Conservation (phyloP, 2,797 vertebrate species). For the Scarus forsteni region DNA sequence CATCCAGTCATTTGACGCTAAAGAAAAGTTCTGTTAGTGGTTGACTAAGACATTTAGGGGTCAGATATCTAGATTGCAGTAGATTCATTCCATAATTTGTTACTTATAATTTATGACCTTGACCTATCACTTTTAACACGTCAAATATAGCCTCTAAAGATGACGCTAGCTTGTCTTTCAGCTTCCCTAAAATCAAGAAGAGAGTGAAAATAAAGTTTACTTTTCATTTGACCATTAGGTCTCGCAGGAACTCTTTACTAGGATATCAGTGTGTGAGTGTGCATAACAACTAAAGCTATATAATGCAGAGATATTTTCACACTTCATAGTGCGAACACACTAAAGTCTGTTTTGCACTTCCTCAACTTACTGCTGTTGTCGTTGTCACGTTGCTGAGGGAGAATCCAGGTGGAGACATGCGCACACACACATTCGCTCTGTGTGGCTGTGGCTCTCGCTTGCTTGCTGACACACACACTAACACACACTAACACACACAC, state of each 20-base stretch:
- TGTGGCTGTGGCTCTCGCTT: neutral
- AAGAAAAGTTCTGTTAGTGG: neutral
- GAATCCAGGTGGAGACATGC: conserved; percentile 82
- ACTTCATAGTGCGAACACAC: conserved; percentile 63
- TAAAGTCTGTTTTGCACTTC: conserved; percentile 68
- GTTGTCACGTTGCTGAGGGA: conserved; percentile 77
- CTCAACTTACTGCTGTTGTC: conserved; percentile 66
- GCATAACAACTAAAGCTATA: neutral
- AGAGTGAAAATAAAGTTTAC: neutral
- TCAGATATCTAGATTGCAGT: neutral
- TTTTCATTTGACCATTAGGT: conserved; percentile 2
- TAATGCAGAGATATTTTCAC: conserved; percentile 12
- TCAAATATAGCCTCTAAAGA: neutral
- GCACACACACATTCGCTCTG: conserved; percentile 37
- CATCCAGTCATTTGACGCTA: conserved; percentile 32
- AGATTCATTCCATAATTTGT: neutral
- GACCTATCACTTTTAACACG: conserved; percentile 1
- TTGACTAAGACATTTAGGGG: conserved; percentile 13
- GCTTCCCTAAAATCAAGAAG: neutral
- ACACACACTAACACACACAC: conserved; percentile 41
- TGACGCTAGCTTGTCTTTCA: neutral
- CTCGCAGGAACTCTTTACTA: conserved; percentile 21
- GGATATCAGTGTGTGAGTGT: conserved; percentile 6
- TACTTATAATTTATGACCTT: conserved; percentile 1
- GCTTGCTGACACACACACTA: neutral